phyloP scores from a whole-genome alignment of 1,140 invertebrate genomes.

The Drosophila bifasciata region DNA sequence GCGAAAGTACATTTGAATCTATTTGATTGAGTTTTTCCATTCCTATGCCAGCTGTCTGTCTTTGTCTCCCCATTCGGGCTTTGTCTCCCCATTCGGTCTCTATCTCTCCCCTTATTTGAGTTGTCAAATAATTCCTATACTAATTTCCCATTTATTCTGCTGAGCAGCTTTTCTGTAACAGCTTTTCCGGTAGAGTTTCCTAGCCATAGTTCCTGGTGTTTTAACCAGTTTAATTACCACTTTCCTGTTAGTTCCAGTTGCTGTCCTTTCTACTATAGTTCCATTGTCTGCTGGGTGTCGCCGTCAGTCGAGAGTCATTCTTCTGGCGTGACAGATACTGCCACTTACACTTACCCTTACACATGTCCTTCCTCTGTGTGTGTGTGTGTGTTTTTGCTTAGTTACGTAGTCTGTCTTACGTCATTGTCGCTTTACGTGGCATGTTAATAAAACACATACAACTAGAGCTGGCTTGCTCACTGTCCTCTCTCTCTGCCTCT shows the following conservation, averaged over 20 bases:
- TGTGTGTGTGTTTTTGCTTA: slow-evolving; percentile 36
- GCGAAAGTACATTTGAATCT: too few relatives aligned
- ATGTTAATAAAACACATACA: slow-evolving; percentile 55
- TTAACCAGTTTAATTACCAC: slow-evolving; percentile 43
- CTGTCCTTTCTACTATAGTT: slow-evolving; percentile 21
- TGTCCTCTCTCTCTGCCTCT: slow-evolving; percentile 6
- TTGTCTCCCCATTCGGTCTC: too few relatives aligned
- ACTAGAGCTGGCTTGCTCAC: too few relatives aligned
- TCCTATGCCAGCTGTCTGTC: too few relatives aligned
- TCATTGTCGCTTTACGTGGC: slow-evolving; percentile 51
- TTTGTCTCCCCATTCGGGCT: too few relatives aligned
- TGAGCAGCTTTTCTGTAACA: too few relatives aligned
- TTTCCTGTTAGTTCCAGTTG: slow-evolving; percentile 8
- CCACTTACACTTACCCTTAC: slow-evolving; percentile 26
- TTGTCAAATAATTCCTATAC: too few relatives aligned
- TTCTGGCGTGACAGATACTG: slow-evolving; percentile 20
- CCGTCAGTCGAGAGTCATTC: slow-evolving; percentile 7
- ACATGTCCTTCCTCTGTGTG: slow-evolving; percentile 6
- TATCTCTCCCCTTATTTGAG: too few relatives aligned
- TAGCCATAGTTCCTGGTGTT: background rate
- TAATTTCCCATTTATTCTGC: too few relatives aligned
- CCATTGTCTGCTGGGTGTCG: slow-evolving; percentile 37
- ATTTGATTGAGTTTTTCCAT: too few relatives aligned
- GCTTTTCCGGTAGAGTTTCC: too few relatives aligned
- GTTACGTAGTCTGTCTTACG: slow-evolving; percentile 54